Evolutionary conservation across 2,888 invertebrate species (phyloP).

Genomic region (Hirtodrosophila alboralis): DNA sequence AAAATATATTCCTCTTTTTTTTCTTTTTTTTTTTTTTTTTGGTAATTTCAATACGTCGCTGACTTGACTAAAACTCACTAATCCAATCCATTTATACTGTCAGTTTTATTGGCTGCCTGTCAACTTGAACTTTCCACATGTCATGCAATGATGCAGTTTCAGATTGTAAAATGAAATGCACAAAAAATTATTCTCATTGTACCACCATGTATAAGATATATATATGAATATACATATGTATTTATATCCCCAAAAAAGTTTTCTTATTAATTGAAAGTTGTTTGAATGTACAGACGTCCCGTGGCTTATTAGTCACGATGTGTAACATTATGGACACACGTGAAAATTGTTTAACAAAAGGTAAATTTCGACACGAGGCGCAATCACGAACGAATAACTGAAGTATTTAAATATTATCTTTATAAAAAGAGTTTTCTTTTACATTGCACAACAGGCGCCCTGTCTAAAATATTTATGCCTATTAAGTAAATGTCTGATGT

Average conservation of each 20-base stretch:
- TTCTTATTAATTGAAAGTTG: constrained; percentile 75
- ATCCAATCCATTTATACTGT: constrained; percentile 82
- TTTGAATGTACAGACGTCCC: constrained; percentile 69
- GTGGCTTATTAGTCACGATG: constrained; percentile 83
- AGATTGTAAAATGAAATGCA: constrained; percentile 68
- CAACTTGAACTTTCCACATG: constrained; percentile 74
- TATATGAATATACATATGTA: constrained; percentile 16
- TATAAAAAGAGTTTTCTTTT: constrained; percentile 4
- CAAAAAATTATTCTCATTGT: constrained; percentile 47
- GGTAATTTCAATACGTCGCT: constrained; percentile 50
- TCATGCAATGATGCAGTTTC: constrained; percentile 76
- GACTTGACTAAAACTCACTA: constrained; percentile 83
- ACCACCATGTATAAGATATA: constrained; percentile 7
- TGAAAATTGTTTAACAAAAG: constrained; percentile 56
- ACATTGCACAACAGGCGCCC: constrained; percentile 48
- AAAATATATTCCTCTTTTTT: constrained; percentile 23
- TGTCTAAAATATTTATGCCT: constrained; percentile 20
- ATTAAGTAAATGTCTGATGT: constrained; percentile 39
- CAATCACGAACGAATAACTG: neutral
- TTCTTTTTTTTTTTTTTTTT: no score
- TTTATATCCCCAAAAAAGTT: constrained; percentile 40
- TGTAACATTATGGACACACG: constrained; percentile 58
- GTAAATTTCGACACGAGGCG: constrained; percentile 18
- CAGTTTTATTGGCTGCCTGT: constrained; percentile 80
- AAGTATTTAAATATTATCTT: constrained; percentile 3